Evolutionary conservation across 2,797 vertebrate species (phyloP), one percentile per base, ranked within the genome.

Genomic region (Fundulus diaphanus): DNA sequence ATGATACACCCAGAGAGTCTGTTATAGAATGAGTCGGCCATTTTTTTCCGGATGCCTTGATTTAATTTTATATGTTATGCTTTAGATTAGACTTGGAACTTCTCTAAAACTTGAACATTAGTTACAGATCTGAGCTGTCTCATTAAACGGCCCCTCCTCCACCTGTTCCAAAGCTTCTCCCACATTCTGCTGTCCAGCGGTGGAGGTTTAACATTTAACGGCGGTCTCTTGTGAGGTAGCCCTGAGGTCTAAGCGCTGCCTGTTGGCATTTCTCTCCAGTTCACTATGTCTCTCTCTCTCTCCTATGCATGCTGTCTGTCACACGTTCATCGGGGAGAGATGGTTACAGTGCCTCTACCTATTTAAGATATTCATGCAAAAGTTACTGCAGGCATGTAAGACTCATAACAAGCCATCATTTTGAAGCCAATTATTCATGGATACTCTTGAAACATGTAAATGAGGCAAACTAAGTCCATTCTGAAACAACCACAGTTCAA

Each of bases 161-260:
- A 48, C 42, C 71, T 72, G 56, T 80, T 0, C 12, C 77, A 74
- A 73, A 33, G 5, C 9, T 40, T 40, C 72, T 46, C 63, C 57
- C 76, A 18, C 72, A 40, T 40, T 72, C 59, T 44, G 33, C 79
- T 72, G 69, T 40, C 35, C 79, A 52, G 74, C 81, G 73, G 79
- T 80, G 72, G 73, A 75, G 59, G 71, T 73, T 86, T 29, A 77
- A 59, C 48, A 68, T 84, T 82, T 74, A 15, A 71, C 33, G 69
- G 70, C 15, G 12, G 70, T 44, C 73, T 75, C 56, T 61, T 65
- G 74, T 2, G 78, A 76, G 78, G 65, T 77, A 48, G 69, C 5
- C 48, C 71, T 78, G 75, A 82, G 73, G 68, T 71, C 69, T 71
- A 82, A 85, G 84, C 54, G 72, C 84, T 73, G 79, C 76, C 73